These are phyloP conservation scores for Cantharis flavilabris DNA, from an alignment of 2,888 invertebrate species.

Conservation along the genomic window DNA sequence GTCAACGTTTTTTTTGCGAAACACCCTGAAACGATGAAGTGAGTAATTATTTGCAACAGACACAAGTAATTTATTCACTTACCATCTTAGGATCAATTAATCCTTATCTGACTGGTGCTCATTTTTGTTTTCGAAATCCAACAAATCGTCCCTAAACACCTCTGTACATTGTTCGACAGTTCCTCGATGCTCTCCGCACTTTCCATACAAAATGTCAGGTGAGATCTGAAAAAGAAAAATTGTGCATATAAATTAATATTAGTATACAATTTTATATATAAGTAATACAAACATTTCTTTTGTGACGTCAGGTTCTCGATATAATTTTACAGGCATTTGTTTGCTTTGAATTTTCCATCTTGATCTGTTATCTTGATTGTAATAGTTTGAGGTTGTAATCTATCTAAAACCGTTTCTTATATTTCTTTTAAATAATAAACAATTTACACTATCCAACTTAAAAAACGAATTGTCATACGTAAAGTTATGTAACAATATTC, in stretches of 20 bases:
- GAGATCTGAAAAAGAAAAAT: slow-evolving; percentile 66
- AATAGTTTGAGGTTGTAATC: too few relatives aligned
- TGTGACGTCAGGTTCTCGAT: slow-evolving; percentile 89
- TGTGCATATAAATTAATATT: slow-evolving; percentile 39
- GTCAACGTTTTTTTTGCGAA: slow-evolving; percentile 79
- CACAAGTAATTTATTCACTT: slow-evolving; percentile 35
- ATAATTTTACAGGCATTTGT: slow-evolving; percentile 92
- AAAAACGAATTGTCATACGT: too few relatives aligned
- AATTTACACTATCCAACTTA: too few relatives aligned
- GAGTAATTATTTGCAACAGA: background rate
- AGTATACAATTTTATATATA: background rate
- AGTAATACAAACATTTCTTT: slow-evolving; percentile 92
- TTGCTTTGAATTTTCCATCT: slow-evolving; percentile 7
- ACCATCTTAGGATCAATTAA: slow-evolving; percentile 92
- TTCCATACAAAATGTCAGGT: slow-evolving; percentile 90
- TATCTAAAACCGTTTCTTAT: too few relatives aligned
- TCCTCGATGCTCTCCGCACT: slow-evolving; percentile 88
- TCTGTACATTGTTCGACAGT: slow-evolving; percentile 88
- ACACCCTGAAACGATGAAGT: slow-evolving; percentile 69
- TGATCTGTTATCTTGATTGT: too few relatives aligned
- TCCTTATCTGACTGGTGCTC: slow-evolving; percentile 86
- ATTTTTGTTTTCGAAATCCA: slow-evolving; percentile 79
- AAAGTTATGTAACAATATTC: too few relatives aligned
- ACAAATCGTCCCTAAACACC: slow-evolving; percentile 91
- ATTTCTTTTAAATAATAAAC: too few relatives aligned